These are phyloP conservation scores for Microctonus brassicae DNA, from an alignment of 2,888 invertebrate genomes.

Conservation along the genomic window DNA sequence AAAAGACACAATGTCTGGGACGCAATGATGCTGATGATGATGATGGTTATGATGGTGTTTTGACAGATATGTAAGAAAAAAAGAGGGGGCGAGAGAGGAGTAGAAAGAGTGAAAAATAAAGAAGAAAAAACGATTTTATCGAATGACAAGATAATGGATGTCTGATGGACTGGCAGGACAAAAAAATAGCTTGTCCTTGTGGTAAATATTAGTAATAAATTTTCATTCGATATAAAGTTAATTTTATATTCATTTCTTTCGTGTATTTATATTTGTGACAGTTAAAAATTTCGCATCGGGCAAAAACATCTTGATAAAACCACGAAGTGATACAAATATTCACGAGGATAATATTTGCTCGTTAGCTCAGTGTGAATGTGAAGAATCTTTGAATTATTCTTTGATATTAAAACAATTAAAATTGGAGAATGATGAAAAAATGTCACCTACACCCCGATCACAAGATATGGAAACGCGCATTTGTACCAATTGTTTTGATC, in stretches of 20 bases:
- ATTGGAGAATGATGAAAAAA: conserved; percentile 40
- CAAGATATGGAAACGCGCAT: conserved; percentile 51
- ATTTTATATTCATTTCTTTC: neutral
- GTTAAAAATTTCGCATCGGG: conserved; percentile 52
- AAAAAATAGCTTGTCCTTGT: conserved; percentile 53
- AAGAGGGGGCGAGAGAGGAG: conserved; percentile 7
- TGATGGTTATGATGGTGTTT: neutral
- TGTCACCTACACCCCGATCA: conserved; percentile 10
- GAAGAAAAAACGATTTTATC: neutral
- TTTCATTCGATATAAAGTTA: conserved; percentile 7
- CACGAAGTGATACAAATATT: conserved; percentile 49
- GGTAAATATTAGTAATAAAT: conserved; percentile 46
- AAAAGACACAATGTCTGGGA: neutral
- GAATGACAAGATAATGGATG: conserved; percentile 22
- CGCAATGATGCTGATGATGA: conserved; percentile 3
- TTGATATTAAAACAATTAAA: conserved; percentile 52
- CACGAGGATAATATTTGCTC: conserved; percentile 47
- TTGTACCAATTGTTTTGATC: conserved; percentile 44
- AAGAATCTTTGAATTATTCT: conserved; percentile 52
- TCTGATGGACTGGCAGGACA: conserved; percentile 59
- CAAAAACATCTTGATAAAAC: conserved; percentile 43
- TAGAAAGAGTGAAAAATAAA: too few species aligned
- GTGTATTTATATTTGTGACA: conserved; percentile 31
- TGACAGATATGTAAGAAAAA: conserved; percentile 24
- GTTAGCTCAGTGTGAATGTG: conserved; percentile 42